Evolutionary conservation across 1,140 invertebrate genomes (phyloP).

Genomic region (Adelges cooleyi): DNA sequence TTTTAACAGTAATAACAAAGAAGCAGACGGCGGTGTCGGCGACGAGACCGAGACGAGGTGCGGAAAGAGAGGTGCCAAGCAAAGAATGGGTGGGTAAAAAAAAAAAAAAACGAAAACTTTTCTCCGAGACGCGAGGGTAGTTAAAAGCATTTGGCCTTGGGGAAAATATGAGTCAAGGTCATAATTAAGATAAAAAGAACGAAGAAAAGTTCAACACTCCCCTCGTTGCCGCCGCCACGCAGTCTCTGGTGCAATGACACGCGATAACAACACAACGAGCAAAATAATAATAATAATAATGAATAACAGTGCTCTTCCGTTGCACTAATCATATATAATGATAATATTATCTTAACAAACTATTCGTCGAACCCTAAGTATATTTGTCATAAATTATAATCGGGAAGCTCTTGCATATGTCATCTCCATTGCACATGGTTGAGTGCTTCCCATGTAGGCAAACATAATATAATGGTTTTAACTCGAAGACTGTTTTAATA

Average conservation of each 20-base stretch:
- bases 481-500: too few species aligned
- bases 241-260: background rate
- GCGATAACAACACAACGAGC: background rate
- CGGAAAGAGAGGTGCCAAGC: background rate
- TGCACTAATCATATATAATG: too few species aligned
- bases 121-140: background rate
- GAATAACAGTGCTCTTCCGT: too few species aligned
- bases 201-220: conserved; percentile 24
- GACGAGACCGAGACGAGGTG: background rate
- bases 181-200: conserved; percentile 26
- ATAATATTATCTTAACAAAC: too few species aligned
- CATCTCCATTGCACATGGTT: too few species aligned
- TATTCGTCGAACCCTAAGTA: too few species aligned
- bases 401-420: too few species aligned
- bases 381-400: too few species aligned
- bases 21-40: background rate
- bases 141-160: conserved; percentile 27
- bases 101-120: conserved; percentile 4
- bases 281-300: too few species aligned
- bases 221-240: background rate
- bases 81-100: too few species aligned
- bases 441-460: too few species aligned
- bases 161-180: conserved; percentile 27
- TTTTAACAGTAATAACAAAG: conserved; percentile 26
- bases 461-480: too few species aligned